Conservation (phyloP, 2,113 vertebrate genomes). For the Corvus cornix region DNA sequence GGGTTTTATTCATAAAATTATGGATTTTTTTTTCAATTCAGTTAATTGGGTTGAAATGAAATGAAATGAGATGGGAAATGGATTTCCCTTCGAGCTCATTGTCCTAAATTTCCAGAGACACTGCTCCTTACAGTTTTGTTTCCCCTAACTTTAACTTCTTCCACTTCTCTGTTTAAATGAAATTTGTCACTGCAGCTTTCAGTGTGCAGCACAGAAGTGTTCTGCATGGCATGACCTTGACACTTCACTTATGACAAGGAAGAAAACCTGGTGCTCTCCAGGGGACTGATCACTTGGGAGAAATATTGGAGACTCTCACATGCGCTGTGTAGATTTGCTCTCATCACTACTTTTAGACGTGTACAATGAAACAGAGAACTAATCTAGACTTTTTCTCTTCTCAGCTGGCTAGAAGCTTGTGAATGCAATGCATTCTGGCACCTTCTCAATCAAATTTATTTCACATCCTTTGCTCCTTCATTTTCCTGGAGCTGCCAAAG, state of each 20-base stretch:
- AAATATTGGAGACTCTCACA: neutral
- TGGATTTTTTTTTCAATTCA: neutral
- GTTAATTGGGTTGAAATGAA: neutral
- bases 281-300: neutral
- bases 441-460: neutral
- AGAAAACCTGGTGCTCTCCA: neutral
- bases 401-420: neutral
- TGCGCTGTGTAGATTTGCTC: neutral
- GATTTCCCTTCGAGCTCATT: neutral
- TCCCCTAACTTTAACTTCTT: neutral
- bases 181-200: neutral
- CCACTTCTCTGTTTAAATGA: neutral
- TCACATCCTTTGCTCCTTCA: neutral
- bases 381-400: neutral
- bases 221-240: neutral
- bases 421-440: neutral
- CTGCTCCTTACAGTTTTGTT: neutral
- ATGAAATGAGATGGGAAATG: neutral
- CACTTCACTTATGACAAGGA: neutral
- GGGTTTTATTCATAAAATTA: neutral
- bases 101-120: neutral
- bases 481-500: neutral
- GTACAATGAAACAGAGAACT: accelerated
- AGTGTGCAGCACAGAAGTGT: neutral
- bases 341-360: neutral